A percentile compares a stretch with the other conserved stretches of the same genome.
These are phyloP conservation scores for Drosophila mulleri DNA, from an alignment of 2,888 invertebrate genomes.

Conservation along the genomic window DNA sequence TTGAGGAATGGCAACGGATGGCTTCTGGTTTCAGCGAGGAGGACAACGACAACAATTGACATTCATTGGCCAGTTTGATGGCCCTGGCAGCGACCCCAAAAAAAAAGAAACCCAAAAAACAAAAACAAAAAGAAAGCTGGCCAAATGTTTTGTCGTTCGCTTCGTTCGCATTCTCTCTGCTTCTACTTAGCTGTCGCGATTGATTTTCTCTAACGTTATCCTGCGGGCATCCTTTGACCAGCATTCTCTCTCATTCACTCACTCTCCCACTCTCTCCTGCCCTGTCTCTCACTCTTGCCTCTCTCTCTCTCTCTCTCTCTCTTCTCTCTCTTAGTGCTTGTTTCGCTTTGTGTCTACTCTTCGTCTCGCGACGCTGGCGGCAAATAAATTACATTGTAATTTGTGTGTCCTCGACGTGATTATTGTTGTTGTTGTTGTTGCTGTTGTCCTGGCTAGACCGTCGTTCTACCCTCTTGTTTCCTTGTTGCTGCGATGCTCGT, in stretches of 20 bases:
- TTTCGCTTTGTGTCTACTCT: slow-evolving; percentile 20
- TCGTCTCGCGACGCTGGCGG: slow-evolving; percentile 57
- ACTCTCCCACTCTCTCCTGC: not conserved
- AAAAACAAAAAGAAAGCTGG: slow-evolving; percentile 5
- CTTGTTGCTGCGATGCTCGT: slow-evolving; percentile 49
- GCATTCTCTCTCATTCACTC: not conserved
- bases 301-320: not conserved
- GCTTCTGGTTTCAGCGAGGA: slow-evolving; percentile 31
- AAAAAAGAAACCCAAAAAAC: slow-evolving; percentile 13
- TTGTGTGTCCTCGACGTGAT: slow-evolving; percentile 70
- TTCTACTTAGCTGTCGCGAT: slow-evolving; percentile 66
- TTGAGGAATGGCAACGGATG: slow-evolving; percentile 33
- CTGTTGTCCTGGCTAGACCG: slow-evolving; percentile 59
- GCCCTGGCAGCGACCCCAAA: slow-evolving; percentile 25
- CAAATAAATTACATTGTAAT: slow-evolving; percentile 83
- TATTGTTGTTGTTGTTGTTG: slow-evolving; percentile 38
- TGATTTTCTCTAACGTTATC: slow-evolving; percentile 72
- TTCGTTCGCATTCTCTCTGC: slow-evolving; percentile 28
- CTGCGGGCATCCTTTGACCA: slow-evolving; percentile 14
- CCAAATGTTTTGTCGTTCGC: slow-evolving; percentile 30
- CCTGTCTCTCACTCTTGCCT: not conserved
- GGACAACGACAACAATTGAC: slow-evolving; percentile 69
- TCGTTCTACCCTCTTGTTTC: slow-evolving; percentile 48
- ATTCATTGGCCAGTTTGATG: slow-evolving; percentile 79
- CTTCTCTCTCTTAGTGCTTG: not conserved